Base-by-base conservation (phyloP, 1,140 invertebrate genomes). In the Ridgeia piscesae region DNA sequence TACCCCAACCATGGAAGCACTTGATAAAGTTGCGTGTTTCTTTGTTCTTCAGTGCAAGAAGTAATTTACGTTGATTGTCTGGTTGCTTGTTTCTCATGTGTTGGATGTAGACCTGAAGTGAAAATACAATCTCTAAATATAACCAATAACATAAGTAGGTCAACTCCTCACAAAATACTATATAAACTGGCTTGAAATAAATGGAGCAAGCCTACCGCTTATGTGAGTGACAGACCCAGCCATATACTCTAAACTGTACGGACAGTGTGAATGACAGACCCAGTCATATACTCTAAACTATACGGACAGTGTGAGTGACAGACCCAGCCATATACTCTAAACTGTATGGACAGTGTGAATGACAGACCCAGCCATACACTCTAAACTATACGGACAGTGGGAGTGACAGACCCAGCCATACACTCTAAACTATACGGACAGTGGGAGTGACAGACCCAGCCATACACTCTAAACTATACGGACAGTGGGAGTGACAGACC, bases 1-100 rank as follows among this genome's bases (percentile, higher is more conserved):
- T 96, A 31, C 96, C 96, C 99, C 99, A 99, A 89, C 99, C 99
- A 96, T 99, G 99, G 97, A 99, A 99, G 96, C 99, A 99, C 96
- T 99, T 99, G 91, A 98, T 98, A 96, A 99, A 99, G 94, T 98
- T 97, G 94, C 97, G 97, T 27, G 98, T 98, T 96, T 99, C 99
- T 95, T 99, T 99, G 95, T 98, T 98, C 96, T 99, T 99, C 92
- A 99, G 97, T 34, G 99, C 99, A n/a, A 99, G 97, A 96, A 99
- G 98, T 92, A 99, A 96, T 96, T 99, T 99, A 92, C 99, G 96
- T 1, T 98, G 98, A 93, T 96, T 97, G 34, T 99, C 98, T 4
- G 99, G 98, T 95, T 99, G 99, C 96, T 99, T 99, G 6, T 98
- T 98, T 94, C 99, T 97, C 96, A 99, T 97, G 96, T 99, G 99